Base-by-base conservation (phyloP, 2,113 vertebrate genomes). In the Saccopteryx bilineata region DNA sequence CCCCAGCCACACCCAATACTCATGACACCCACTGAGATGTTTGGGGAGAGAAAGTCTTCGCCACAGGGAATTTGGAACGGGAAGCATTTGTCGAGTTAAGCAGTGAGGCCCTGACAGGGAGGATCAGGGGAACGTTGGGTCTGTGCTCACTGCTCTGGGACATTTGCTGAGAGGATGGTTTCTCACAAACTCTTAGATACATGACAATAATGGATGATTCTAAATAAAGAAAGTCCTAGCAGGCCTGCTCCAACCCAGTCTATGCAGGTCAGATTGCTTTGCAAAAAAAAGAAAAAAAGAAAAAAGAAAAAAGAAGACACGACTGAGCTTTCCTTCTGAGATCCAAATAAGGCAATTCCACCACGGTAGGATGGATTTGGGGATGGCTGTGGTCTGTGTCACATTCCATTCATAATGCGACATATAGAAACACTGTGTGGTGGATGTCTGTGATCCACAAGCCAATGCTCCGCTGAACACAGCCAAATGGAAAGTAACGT, bases 181-280 rank as follows among this genome's bases (percentile, higher is more conserved):
- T 80, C 78, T 87, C n/a, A 84, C 28, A 60, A n/a, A 26, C 19
- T 87, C 60, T 81, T 23, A 56, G 61, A 69, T 68, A 39, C 82
- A 76, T 63, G 87, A 54, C 13, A 9, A 65, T 65, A 63, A 82
- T 28, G 39, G 63, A 56, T 52, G 48, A 31, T 72, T 72, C 56
- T 39, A 92, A 63, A 75, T 71, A 92, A 65, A 86, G 52, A 63
- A 79, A 82, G 78, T 78, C 61, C 63, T 54, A 66, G 39, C 69
- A 48, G 50, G 33, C 48, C 69, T 54, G 61, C 63, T 72, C 10
- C 19, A 33, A 12, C 46, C 28, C 17, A 12, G 24, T 61, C 56
- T 15, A 31, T 54, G 4, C 39, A 68, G 76, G 65, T 76, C 61
- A 46, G 65, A 74, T 17, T n/a, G 28, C 39, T n/a, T 1, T 26